Conservation (phyloP, 1,140 invertebrate genomes). For the Drosophila teissieri region DNA sequence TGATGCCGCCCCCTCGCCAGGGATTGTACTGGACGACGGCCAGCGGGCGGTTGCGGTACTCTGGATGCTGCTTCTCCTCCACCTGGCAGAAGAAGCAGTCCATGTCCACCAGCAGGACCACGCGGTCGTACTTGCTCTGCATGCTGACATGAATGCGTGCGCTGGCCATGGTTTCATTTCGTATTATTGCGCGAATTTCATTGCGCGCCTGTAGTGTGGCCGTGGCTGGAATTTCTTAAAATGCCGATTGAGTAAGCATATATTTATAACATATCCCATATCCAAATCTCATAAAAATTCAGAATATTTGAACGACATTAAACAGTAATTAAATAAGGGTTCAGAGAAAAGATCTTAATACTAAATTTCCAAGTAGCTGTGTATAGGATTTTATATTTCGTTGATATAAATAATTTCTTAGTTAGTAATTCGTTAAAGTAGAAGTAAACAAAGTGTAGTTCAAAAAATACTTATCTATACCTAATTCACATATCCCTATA, state of each 20-base stretch:
- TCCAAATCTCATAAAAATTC: neutral
- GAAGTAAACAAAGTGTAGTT: neutral
- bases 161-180: conserved; percentile 26
- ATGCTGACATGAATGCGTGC: conserved; percentile 65
- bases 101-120: conserved; percentile 97
- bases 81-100: conserved; percentile 99
- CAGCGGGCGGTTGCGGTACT: conserved; percentile 93
- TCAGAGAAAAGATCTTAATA: too few species aligned
- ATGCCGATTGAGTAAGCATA: neutral
- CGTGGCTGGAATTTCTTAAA: neutral
- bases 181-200: conserved; percentile 10
- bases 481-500: neutral
- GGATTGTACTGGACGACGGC: conserved; percentile 98
- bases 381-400: too few species aligned
- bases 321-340: too few species aligned
- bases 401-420: too few species aligned
- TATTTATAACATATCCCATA: neutral
- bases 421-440: too few species aligned
- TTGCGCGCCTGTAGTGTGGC: conserved; percentile 5
- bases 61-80: conserved; percentile 94
- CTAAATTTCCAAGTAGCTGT: too few species aligned
- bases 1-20: conserved; percentile 96
- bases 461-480: neutral
- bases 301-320: too few species aligned
- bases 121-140: conserved; percentile 86